Conservation (phyloP, 2,797 vertebrate species). For the Pseudochirops corinnae region DNA sequence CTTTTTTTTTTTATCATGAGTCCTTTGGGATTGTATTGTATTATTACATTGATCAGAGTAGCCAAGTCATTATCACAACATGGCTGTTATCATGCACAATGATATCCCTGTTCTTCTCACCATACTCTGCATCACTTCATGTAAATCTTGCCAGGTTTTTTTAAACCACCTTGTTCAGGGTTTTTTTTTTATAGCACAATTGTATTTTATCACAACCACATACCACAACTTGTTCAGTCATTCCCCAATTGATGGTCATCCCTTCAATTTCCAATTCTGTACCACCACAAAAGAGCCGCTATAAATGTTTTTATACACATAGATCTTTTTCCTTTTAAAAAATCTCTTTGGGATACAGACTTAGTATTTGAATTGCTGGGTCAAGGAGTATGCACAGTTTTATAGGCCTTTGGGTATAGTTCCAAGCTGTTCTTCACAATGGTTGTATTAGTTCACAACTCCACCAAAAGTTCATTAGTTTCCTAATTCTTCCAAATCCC, state of each 20-base stretch:
- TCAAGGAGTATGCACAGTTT: not conserved
- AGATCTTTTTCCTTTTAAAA: not conserved
- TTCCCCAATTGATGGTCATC: no score
- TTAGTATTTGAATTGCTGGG: not conserved
- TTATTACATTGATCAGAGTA: not conserved
- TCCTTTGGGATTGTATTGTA: not conserved
- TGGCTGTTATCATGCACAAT: not conserved
- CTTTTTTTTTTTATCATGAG: not conserved
- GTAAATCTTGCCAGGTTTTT: not conserved
- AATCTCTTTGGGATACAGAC: not conserved
- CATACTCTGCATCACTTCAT: not conserved
- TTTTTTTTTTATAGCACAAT: no score
- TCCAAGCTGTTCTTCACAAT: not conserved
- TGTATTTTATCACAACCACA: not conserved
- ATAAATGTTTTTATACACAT: not conserved
- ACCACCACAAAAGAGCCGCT: no score
- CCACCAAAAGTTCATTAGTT: no score
- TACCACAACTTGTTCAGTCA: not conserved
- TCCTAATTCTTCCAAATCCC: no score
- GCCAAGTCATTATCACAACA: not conserved
- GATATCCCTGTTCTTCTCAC: not conserved
- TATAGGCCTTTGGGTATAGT: not conserved
- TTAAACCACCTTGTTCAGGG: no score
- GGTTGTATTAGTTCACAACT: not conserved
- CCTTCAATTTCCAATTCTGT: not conserved